Percentiles rank a stretch among this genome's conserved stretches.
These are phyloP conservation scores for Fukomys damarensis DNA, from an alignment of 2,113 vertebrate species.

Conservation along the genomic window DNA sequence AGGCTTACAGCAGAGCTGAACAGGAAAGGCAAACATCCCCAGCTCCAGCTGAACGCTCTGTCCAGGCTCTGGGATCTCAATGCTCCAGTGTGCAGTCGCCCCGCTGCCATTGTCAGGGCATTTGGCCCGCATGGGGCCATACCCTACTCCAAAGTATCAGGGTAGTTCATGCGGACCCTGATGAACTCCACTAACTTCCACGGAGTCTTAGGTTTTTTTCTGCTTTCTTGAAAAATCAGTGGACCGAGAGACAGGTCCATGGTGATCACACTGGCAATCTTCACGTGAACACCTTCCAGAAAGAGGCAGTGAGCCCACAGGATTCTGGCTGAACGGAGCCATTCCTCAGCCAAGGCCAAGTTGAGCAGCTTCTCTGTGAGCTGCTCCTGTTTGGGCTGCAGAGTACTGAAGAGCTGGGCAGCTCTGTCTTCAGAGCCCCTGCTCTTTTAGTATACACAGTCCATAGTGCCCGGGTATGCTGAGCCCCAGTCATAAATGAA, in stretches of 20 bases:
- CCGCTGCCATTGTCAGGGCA: background rate
- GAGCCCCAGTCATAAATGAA: slow-evolving; percentile 66
- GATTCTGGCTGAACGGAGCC: background rate
- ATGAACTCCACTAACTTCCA: background rate
- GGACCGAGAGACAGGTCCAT: background rate
- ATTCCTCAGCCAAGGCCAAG: background rate
- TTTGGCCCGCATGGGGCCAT: background rate
- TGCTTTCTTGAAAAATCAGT: background rate
- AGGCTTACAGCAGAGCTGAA: slow-evolving; percentile 64
- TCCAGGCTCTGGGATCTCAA: slow-evolving; percentile 58
- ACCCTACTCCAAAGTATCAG: slow-evolving; percentile 25
- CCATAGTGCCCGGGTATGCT: background rate
- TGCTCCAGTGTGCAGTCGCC: background rate
- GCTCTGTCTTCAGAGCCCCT: background rate
- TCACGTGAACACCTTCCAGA: background rate
- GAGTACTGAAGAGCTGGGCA: background rate
- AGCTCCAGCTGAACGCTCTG: slow-evolving; percentile 60
- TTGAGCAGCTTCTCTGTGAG: slow-evolving; percentile 4
- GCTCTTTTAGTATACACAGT: background rate
- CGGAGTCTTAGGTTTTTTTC: background rate
- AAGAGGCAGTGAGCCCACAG: slow-evolving; percentile 43
- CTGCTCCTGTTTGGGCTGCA: background rate
- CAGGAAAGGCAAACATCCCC: slow-evolving; percentile 43
- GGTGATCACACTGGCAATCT: background rate
- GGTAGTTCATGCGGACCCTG: background rate